Evolutionary conservation across 64 coral and sea anemone genomes (phyloP), one percentile per base, ranked within the genome.

Genomic region (Pachyseris speciosa): DNA sequence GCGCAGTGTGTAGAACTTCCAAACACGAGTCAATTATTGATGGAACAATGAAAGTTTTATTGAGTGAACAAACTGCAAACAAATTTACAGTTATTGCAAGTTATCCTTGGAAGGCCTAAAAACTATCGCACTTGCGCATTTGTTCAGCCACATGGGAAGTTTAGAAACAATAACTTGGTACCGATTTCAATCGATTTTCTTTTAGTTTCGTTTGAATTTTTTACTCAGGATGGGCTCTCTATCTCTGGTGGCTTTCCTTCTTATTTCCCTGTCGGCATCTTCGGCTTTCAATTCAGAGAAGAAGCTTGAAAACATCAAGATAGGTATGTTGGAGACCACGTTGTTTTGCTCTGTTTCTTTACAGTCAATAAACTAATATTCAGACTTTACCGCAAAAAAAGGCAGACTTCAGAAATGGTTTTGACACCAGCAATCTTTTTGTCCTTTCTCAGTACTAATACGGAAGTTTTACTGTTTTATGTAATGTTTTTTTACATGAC

Each of bases 1-100:
- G 17, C 22, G 3, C 22, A n/a, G 19, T 61, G 51, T 60, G 20
- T 38, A 2, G 32, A 6, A 61, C 19, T 17, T 38, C 31, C 53
- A 81, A 39, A 61, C 22, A 40, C 9, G 40, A 26, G 52, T 81
- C 53, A 81, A 81, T 81, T 59, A 81, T 81, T 81, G 53, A 81
- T 81, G 53, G 6, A 24, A 40, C 34, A n/a, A 63, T 81, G 32
- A 81, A 81, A 81, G n/a, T 81, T 81, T 81, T 39, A 71, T 71
- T 40, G 67, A 71, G 9, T 22, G 32, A 20, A 20, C 52, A 7
- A 74, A 74, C 70, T 44, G n/a, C 6, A 11, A 74, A 17, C 3
- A 44, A 45, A 22, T 13, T 44, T 10, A 40, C 38, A 74, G 6
- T 74, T 74, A n/a, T 28, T 44, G 70, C 5, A 38, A 69, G 31